Evolutionary conservation across 1,140 invertebrate species (phyloP).

Genomic region (Euura saliciscinereae): DNA sequence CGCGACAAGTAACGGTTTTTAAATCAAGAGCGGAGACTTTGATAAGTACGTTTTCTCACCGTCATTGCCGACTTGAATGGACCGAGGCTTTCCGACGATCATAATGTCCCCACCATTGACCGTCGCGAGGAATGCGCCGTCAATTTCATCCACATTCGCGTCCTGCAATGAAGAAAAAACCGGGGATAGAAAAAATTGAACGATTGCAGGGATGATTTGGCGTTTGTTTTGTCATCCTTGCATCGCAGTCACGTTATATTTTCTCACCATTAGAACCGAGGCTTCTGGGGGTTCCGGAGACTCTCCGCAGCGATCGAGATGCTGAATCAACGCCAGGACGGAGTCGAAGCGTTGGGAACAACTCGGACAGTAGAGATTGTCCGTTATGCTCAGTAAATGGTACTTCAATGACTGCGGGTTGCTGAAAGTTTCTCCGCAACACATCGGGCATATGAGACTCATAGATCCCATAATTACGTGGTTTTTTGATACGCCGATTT

Average conservation of each 20-base stretch:
- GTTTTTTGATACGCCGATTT: background rate
- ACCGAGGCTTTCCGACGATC: conserved; percentile 46
- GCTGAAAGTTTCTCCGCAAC: conserved; percentile 67
- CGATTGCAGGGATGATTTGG: background rate
- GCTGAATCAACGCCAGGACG: conserved; percentile 60
- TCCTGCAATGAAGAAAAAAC: conserved; percentile 25
- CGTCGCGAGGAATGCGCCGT: conserved; percentile 46
- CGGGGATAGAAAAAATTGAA: background rate
- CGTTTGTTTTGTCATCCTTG: background rate
- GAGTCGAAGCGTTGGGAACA: conserved; percentile 62
- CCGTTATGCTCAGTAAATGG: conserved; percentile 65
- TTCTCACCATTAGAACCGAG: conserved; percentile 22
- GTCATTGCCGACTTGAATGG: conserved; percentile 52
- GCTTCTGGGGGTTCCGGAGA: conserved; percentile 13
- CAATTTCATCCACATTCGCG: conserved; percentile 34
- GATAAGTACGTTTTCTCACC: conserved; percentile 33
- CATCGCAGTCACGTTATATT: too few species aligned
- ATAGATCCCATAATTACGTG: conserved; percentile 58
- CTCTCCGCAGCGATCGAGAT: conserved; percentile 57
- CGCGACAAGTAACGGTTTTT: conserved; percentile 20
- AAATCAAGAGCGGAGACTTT: conserved; percentile 7
- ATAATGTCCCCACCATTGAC: conserved; percentile 49
- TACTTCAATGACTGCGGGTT: conserved; percentile 63
- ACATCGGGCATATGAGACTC: conserved; percentile 66
- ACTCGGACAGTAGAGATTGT: conserved; percentile 66